Conservation (phyloP, 2,113 vertebrate species). For the Chaetodon trifascialis region DNA sequence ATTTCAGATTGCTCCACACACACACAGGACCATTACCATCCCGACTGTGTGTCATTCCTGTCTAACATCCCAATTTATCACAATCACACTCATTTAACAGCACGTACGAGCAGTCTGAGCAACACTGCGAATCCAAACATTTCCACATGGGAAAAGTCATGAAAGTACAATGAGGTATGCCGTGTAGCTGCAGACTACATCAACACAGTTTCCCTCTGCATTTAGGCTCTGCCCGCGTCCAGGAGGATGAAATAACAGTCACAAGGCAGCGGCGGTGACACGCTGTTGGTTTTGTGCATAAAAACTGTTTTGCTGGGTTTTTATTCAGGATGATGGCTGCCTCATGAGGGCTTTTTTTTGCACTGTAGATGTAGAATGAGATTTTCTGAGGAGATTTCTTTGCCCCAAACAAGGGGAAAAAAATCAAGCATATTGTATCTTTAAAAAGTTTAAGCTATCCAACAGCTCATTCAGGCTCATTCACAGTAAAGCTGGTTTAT, state of each 20-base stretch:
- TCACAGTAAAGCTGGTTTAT: not conserved
- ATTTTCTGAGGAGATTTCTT: not conserved
- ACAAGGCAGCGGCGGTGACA: conserved; percentile 30
- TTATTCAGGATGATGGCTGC: not conserved
- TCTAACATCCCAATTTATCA: conserved; percentile 84
- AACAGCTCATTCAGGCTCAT: not conserved
- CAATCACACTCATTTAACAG: conserved; percentile 79
- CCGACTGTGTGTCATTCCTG: conserved; percentile 79
- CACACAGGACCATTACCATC: conserved; percentile 78
- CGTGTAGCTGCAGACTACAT: conserved; percentile 48
- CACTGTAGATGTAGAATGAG: not conserved
- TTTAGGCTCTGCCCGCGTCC: conserved; percentile 36
- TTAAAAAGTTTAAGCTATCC: conserved; percentile 1
- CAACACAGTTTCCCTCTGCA: conserved; percentile 45
- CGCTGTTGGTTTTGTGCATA: conserved; percentile 34
- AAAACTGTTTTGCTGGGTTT: conserved; percentile 29
- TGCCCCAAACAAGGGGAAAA: not conserved
- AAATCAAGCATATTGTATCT: not conserved
- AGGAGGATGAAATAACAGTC: conserved; percentile 61
- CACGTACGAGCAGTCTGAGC: conserved; percentile 73
- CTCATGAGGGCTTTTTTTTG: not conserved
- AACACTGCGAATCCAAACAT: conserved; percentile 75
- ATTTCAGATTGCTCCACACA: conserved; percentile 79
- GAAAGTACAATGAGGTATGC: conserved; percentile 76
- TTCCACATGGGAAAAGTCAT: conserved; percentile 81